These are phyloP conservation scores for Apodemia mormo DNA, from an alignment of 2,888 invertebrate species.

Conservation along the genomic window DNA sequence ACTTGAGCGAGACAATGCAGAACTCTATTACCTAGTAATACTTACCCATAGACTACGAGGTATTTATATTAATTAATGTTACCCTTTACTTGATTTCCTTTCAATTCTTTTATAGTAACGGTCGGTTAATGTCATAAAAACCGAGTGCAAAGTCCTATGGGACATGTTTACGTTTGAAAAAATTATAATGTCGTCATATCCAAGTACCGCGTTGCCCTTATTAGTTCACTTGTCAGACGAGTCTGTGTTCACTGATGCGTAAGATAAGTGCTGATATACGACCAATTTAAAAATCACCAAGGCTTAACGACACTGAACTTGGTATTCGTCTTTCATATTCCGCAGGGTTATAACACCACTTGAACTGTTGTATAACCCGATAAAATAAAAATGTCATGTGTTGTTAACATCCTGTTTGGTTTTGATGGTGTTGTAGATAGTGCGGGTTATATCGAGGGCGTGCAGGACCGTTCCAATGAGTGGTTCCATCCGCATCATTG, in stretches of 20 bases:
- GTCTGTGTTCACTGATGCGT: conserved; percentile 51
- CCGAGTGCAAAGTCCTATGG: conserved; percentile 61
- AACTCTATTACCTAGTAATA: not conserved
- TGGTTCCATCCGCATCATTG: conserved; percentile 55
- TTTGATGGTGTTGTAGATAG: conserved; percentile 34
- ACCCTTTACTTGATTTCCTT: too few relatives aligned
- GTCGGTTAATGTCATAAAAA: conserved; percentile 40
- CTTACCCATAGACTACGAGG: not conserved
- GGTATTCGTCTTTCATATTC: conserved; percentile 28
- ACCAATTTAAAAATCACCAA: conserved; percentile 31
- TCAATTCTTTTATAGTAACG: conserved; percentile 29
- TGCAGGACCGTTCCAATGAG: conserved; percentile 52
- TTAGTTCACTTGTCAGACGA: conserved; percentile 52
- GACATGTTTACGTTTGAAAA: conserved; percentile 56
- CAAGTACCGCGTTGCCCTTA: conserved; percentile 63
- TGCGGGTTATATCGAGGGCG: conserved; percentile 38
- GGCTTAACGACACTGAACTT: conserved; percentile 26
- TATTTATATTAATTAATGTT: too few relatives aligned
- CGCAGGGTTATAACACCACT: conserved; percentile 30
- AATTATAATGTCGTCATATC: conserved; percentile 59
- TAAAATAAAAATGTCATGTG: conserved; percentile 19
- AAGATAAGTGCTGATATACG: conserved; percentile 41
- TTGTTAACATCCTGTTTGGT: not conserved
- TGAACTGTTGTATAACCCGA: conserved; percentile 29
- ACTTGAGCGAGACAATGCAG: too few relatives aligned